phyloP scores from a whole-genome alignment of 2,888 invertebrate species.

The Ganaspis brasiliensis region DNA sequence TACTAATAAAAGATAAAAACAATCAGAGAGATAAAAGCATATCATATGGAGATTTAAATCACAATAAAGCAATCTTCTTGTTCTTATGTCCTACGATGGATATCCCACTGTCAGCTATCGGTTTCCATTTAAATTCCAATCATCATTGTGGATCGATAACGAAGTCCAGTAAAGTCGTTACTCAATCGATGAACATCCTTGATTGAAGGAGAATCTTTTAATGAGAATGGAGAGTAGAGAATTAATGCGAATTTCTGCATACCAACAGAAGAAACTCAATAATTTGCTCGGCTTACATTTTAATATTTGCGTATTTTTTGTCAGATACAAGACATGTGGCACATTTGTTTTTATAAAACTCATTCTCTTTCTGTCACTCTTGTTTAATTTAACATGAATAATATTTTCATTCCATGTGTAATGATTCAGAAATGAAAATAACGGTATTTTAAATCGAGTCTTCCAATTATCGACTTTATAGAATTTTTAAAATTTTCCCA shows the following conservation, averaged over 20 bases:
- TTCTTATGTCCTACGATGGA: background rate
- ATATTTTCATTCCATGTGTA: too few relatives aligned
- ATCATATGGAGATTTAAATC: background rate
- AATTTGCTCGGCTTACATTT: background rate
- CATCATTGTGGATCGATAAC: conserved; percentile 43
- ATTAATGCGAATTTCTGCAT: conserved; percentile 13
- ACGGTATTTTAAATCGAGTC: too few relatives aligned
- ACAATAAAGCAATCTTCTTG: conserved; percentile 3
- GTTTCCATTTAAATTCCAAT: conserved; percentile 47
- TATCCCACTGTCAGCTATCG: conserved; percentile 19
- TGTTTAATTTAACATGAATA: too few relatives aligned
- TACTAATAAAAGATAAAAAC: background rate
- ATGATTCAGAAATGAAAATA: too few relatives aligned
- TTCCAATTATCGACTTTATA: too few relatives aligned
- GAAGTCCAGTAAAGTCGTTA: conserved; percentile 41
- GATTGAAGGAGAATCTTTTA: conserved; percentile 45
- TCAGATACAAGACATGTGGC: too few relatives aligned
- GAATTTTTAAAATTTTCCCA: too few relatives aligned
- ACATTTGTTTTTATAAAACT: too few relatives aligned
- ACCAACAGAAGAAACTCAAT: background rate
- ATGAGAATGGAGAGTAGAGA: conserved; percentile 43
- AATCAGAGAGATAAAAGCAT: background rate
- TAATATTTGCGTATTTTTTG: background rate
- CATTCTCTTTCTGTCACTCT: too few relatives aligned
- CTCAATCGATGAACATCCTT: conserved; percentile 17